A percentile compares a stretch with the other conserved stretches of the same genome.
Evolutionary conservation across 2,113 vertebrate genomes (phyloP).

Genomic region (Atherinomorus stipes): DNA sequence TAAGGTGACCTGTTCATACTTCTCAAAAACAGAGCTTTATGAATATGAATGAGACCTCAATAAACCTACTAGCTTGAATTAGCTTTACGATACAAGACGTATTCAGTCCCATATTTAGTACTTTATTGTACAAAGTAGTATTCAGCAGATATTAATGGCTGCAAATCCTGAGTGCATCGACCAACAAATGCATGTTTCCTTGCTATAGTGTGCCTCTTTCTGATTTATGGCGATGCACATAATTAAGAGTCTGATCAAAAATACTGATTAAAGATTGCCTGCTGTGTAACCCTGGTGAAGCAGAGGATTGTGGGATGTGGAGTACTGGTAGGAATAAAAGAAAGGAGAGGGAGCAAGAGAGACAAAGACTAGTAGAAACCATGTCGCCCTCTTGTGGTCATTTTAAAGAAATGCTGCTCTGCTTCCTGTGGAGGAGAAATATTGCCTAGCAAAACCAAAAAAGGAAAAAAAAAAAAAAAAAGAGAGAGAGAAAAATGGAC

Average conservation of each 20-base stretch:
- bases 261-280: constrained; percentile 39
- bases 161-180: constrained; percentile 47
- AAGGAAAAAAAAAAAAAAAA: neutral
- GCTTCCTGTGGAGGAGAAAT: constrained; percentile 33
- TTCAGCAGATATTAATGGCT: constrained; percentile 43
- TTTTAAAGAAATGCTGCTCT: constrained; percentile 47
- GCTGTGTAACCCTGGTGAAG: constrained; percentile 19
- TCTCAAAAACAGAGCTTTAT: constrained; percentile 38
- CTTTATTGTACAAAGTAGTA: constrained; percentile 15
- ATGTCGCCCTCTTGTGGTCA: constrained; percentile 60
- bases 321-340: neutral
- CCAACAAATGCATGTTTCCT: constrained; percentile 79
- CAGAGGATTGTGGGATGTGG: constrained; percentile 29
- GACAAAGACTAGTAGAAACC: constrained; percentile 16
- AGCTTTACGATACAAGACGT: constrained; percentile 60
- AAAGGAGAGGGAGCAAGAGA: neutral
- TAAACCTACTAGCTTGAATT: constrained; percentile 31
- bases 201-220: constrained; percentile 78
- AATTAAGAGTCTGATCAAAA: constrained; percentile 71
- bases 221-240: constrained; percentile 53
- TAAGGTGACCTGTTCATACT: constrained; percentile 14
- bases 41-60: constrained; percentile 47
- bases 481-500: neutral
- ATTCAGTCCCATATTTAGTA: constrained; percentile 31
- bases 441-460: constrained; percentile 19